Percentiles rank a stretch among this genome's conserved stretches.
Evolutionary conservation across 2,113 vertebrate species (phyloP).

Genomic region (Malaclemys terrapin): DNA sequence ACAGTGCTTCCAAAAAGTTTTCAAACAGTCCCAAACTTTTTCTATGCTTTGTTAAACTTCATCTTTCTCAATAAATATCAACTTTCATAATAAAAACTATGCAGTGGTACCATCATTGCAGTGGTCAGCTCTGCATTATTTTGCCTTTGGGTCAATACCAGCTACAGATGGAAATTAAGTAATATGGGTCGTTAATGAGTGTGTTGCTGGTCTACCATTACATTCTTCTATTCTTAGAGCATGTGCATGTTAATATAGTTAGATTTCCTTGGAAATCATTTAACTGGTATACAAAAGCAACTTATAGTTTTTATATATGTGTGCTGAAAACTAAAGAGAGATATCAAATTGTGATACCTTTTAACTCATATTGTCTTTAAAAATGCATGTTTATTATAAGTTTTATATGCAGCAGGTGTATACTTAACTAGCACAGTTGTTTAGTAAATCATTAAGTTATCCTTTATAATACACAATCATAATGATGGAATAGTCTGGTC

Average conservation of each 20-base stretch:
- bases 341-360: neutral
- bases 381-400: neutral
- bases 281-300: neutral
- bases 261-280: neutral
- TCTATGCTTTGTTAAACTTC: neutral
- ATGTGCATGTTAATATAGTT: neutral
- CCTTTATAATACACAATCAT: neutral
- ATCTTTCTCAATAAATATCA: neutral
- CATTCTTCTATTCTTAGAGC: neutral
- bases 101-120: neutral
- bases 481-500: neutral
- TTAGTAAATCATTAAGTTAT: neutral
- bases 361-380: neutral
- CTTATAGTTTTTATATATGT: neutral
- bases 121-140: neutral
- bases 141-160: constrained; percentile 7
- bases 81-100: neutral
- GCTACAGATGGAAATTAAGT: neutral
- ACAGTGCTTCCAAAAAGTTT: neutral
- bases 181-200: neutral
- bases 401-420: neutral
- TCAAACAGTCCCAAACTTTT: constrained; percentile 19
- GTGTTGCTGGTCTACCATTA: neutral
- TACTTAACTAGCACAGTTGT: neutral
- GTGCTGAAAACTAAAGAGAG: neutral